A percentile compares a stretch with the other conserved stretches of the same genome.
These are phyloP conservation scores for Patiria pectinifera DNA, from an alignment of 53 echinoderm and acorn worm genomes.

Conservation along the genomic window DNA sequence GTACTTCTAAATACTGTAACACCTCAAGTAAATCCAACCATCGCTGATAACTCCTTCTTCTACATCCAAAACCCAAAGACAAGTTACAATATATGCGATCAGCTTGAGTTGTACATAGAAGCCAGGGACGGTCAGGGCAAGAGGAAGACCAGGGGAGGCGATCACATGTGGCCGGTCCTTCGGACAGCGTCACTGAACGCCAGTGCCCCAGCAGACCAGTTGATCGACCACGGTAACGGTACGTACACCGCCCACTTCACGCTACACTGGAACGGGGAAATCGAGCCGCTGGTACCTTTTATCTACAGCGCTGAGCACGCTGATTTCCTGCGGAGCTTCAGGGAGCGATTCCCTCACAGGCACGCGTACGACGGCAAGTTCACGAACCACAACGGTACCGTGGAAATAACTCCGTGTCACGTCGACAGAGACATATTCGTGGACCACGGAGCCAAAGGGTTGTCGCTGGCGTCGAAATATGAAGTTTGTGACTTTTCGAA, in stretches of 20 bases:
- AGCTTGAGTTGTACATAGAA: constrained; percentile 50
- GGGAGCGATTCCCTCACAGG: not conserved
- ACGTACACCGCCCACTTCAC: constrained; percentile 65
- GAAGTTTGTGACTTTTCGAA: constrained; percentile 61
- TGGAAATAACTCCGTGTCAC: constrained; percentile 39
- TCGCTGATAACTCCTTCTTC: constrained; percentile 4
- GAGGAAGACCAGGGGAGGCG: constrained; percentile 60
- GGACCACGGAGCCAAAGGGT: too few species aligned
- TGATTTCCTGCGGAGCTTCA: constrained; percentile 50
- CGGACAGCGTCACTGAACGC: constrained; percentile 26
- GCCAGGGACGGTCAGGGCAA: constrained; percentile 29
- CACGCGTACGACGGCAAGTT: constrained; percentile 53
- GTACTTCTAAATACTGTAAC: not conserved
- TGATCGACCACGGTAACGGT: constrained; percentile 62
- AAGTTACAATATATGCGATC: constrained; percentile 54
- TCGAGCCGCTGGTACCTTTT: constrained; percentile 53
- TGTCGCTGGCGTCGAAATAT: not conserved
- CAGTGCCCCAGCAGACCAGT: constrained; percentile 47
- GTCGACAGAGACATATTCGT: not conserved
- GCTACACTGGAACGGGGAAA: constrained; percentile 60
- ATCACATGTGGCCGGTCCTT: constrained; percentile 60
- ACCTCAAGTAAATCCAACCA: not conserved
- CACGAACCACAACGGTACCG: not conserved
- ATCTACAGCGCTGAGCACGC: constrained; percentile 67
- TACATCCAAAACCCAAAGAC: constrained; percentile 38